Evolutionary conservation across 2,113 vertebrate genomes (phyloP), one percentile per base, ranked within the genome.

Genomic region (Excalfactoria chinensis): DNA sequence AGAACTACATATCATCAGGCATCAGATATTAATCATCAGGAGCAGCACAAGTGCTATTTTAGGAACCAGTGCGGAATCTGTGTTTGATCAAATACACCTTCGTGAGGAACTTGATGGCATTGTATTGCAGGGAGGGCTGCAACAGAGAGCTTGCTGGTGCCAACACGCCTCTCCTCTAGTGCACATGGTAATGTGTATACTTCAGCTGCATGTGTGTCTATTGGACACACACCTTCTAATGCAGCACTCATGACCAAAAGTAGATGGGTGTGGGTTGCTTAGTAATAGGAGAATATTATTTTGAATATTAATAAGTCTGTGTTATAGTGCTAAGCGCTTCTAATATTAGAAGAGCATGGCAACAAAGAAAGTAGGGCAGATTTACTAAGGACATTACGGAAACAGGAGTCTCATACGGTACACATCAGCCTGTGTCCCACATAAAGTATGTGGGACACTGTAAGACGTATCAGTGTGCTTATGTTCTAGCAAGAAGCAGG

Each of bases 361-460:
- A 80, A 77, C 85, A 71, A 81, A 62, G 78, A 89, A 96, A 96
- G 89, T 93, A 89, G 95, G 95, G 46, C 93, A 91, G 84, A 91
- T 89, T 84, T 93, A 77, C 94, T 89, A 86, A 89, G 82, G 93
- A 83, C 69, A 32, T 77, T 66, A 56, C 60, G 69, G 94, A 92
- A 73, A 76, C 59, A 83, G 3, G 0, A 77, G 74, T n/a, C 59
- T 34, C 40, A 80, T 28, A 70, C 60, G 43, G 60, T 12, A 70
- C 56, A 44, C 60, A 37, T 60, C 0, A 1, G 62, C 64, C 75
- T 53, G 82, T 71, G 79, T 93, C 85, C 93, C 89, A 96, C 51
- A 80, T 92, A 32, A 11, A 37, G 4, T 46, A n/a, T 93, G 82
- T 74, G 93, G 87, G 84, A 70, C 75, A 67, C 91, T 60, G 58